Conservation (phyloP, 2,797 vertebrate species). For the Momotus momota region DNA sequence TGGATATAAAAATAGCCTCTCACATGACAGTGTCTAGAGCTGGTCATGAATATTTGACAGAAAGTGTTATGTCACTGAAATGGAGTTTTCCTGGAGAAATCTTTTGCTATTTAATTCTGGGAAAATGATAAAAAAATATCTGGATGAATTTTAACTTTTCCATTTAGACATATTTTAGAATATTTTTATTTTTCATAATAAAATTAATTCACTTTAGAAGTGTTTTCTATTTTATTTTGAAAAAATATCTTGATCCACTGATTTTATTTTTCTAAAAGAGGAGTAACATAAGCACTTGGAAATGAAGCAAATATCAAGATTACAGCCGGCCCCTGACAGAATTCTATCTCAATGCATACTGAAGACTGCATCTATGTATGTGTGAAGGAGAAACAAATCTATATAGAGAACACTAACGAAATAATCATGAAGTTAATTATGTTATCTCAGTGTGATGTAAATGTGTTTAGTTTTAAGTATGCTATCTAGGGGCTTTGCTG, state of each 20-base stretch:
- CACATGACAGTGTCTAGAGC: background rate
- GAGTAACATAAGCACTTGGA: background rate
- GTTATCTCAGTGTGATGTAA: background rate
- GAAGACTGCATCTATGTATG: background rate
- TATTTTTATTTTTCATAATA: background rate
- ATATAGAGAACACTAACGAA: background rate
- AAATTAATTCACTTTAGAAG: background rate
- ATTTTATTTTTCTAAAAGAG: background rate
- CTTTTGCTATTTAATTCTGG: background rate
- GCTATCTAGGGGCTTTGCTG: background rate
- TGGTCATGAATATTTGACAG: background rate
- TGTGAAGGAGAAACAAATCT: background rate
- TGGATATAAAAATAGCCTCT: background rate
- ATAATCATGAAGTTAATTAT: background rate
- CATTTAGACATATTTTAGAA: background rate
- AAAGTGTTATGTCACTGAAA: background rate
- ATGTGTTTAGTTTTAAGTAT: background rate
- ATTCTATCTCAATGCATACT: background rate
- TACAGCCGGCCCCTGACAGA: background rate
- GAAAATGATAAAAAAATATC: background rate
- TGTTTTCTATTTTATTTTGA: background rate
- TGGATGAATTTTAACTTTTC: background rate
- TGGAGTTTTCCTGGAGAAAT: background rate
- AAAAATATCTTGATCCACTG: background rate
- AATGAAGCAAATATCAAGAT: background rate